Percentiles rank a stretch among this genome's conserved stretches.
Evolutionary conservation across 2,797 vertebrate species (phyloP).

Genomic region (Eupleurogrammus muticus): DNA sequence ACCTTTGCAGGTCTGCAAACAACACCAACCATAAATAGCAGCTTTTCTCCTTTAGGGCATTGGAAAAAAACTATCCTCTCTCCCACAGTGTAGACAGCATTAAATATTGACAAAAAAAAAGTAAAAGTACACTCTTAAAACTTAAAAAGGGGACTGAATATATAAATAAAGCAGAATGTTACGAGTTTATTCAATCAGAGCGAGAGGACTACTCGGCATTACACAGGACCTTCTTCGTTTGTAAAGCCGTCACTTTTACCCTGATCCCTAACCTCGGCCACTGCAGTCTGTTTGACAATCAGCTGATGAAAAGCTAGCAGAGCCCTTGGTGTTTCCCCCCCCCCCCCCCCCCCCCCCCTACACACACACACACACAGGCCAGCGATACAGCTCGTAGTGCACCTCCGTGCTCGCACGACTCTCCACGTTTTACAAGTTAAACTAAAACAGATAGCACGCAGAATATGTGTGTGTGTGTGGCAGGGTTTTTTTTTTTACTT

Average conservation of each 20-base stretch:
- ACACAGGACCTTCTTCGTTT: constrained; percentile 1
- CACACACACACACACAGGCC: too few species aligned
- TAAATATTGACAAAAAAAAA: neutral
- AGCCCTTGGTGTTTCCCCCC: constrained; percentile 32
- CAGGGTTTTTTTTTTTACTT: too few species aligned
- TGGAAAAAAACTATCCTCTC: constrained; percentile 30
- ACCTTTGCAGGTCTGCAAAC: constrained; percentile 68
- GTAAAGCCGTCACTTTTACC: constrained; percentile 36
- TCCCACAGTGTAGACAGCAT: constrained; percentile 24
- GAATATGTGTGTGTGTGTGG: too few species aligned
- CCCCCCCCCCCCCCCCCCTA: constrained; percentile 54
- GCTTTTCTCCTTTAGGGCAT: constrained; percentile 45
- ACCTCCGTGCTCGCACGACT: neutral
- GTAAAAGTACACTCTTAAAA: constrained; percentile 1
- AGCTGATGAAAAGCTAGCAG: constrained; percentile 80
- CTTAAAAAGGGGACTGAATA: neutral
- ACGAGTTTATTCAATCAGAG: rapidly evolving
- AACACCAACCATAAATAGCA: constrained; percentile 72
- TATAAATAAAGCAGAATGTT: neutral
- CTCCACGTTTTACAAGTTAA: neutral
- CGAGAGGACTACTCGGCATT: neutral
- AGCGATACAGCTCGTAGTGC: constrained; percentile 28
- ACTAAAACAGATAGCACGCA: neutral
- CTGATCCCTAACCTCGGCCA: constrained; percentile 70
- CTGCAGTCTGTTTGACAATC: constrained; percentile 83